A percentile compares a stretch with the other conserved stretches of the same genome.
These are phyloP conservation scores for Triplophysa siluroides DNA, from an alignment of 2,113 vertebrate genomes.

Conservation along the genomic window DNA sequence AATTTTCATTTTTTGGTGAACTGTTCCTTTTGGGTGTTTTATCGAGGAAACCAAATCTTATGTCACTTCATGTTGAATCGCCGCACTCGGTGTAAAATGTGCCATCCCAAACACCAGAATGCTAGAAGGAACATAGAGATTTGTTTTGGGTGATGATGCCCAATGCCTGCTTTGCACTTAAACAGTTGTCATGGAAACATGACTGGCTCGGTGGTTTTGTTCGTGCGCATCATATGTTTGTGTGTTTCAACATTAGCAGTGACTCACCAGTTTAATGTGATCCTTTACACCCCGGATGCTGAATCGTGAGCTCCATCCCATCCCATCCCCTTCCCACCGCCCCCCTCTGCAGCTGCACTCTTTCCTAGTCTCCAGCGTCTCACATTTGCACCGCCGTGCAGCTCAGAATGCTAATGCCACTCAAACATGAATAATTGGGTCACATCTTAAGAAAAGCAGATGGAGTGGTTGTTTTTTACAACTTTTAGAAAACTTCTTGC, in stretches of 20 bases:
- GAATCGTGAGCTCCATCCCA: neutral
- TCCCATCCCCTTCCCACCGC: constrained; percentile 14
- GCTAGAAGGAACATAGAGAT: neutral
- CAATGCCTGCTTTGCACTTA: constrained; percentile 1
- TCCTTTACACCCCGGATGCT: constrained; percentile 41
- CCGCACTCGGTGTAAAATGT: neutral
- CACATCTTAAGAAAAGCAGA: constrained; percentile 44
- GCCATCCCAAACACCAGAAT: neutral
- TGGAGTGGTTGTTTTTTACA: constrained; percentile 43
- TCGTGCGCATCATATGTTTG: constrained; percentile 1
- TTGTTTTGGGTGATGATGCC: neutral
- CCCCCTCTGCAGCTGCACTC: constrained; percentile 46
- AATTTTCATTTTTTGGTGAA: too few relatives aligned
- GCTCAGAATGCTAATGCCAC: constrained; percentile 40
- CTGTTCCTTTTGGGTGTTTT: neutral
- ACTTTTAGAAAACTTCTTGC: constrained; percentile 39
- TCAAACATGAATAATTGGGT: constrained; percentile 51
- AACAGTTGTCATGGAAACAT: constrained; percentile 18
- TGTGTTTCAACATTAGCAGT: constrained; percentile 32
- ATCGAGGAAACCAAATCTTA: neutral
- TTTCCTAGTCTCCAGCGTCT: constrained; percentile 15
- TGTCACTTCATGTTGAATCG: neutral
- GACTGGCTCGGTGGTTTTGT: neutral
- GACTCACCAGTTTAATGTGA: constrained; percentile 53
- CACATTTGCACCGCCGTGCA: constrained; percentile 31